phyloP scores from a whole-genome alignment of 2,113 vertebrate species.

The Entosphenus tridentatus region DNA sequence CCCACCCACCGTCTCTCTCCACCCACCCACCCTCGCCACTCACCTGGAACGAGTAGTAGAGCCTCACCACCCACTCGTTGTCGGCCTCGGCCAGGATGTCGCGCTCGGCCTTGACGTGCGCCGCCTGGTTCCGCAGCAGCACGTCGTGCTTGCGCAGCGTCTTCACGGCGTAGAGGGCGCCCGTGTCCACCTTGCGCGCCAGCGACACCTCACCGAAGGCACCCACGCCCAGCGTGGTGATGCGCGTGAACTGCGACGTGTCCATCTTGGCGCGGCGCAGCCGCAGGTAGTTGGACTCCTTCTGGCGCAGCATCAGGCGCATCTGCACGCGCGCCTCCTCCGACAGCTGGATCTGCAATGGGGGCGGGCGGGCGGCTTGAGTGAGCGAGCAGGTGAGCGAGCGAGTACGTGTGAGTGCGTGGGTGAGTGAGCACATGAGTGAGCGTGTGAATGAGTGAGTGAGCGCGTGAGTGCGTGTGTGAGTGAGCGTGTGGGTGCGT shows the following conservation, averaged over 20 bases:
- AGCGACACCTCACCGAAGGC: conserved; percentile 68
- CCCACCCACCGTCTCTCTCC: no score
- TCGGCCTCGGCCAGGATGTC: conserved; percentile 81
- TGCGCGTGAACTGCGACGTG: conserved; percentile 90
- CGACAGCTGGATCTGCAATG: neutral
- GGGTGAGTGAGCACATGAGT: no score
- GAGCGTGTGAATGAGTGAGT: no score
- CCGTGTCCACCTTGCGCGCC: conserved; percentile 80
- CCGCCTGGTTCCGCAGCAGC: conserved; percentile 82
- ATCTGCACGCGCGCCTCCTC: conserved; percentile 84
- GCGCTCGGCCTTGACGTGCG: conserved; percentile 87
- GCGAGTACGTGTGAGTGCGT: no score
- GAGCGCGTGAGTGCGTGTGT: no score
- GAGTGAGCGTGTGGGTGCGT: no score
- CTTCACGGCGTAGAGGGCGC: conserved; percentile 91
- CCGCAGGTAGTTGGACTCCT: conserved; percentile 93
- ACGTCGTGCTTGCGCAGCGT: conserved; percentile 97
- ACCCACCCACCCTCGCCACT: neutral
- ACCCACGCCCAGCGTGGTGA: conserved; percentile 84
- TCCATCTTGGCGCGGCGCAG: conserved; percentile 98
- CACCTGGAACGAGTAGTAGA: conserved; percentile 77
- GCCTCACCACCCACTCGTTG: conserved; percentile 27
- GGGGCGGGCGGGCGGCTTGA: no score
- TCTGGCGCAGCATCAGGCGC: conserved; percentile 95
- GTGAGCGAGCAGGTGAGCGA: no score